Percentiles rank a stretch among this genome's conserved stretches.
These are phyloP conservation scores for Acromyrmex echinatior DNA, from an alignment of 1,140 invertebrate species.

Conservation along the genomic window DNA sequence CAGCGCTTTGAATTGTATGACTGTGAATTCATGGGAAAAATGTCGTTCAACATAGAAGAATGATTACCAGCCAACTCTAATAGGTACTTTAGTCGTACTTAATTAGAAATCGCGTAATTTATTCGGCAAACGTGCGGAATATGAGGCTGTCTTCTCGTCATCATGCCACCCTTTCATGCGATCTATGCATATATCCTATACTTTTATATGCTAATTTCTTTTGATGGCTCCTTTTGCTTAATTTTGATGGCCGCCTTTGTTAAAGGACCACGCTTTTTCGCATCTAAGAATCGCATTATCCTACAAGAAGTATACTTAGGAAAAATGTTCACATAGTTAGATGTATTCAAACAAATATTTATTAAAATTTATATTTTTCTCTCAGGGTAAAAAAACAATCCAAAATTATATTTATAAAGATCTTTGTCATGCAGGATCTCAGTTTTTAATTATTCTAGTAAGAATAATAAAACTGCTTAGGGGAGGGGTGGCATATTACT, in stretches of 20 bases:
- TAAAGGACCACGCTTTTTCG: background rate
- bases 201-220: conserved; percentile 63
- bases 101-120: conserved; percentile 76
- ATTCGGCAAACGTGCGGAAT: conserved; percentile 66
- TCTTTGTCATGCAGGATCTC: background rate
- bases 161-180: background rate
- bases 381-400: background rate
- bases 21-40: conserved; percentile 59
- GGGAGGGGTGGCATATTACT: too few relatives aligned
- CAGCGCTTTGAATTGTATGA: conserved; percentile 48
- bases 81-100: conserved; percentile 70
- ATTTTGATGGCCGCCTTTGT: conserved; percentile 1
- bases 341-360: too few relatives aligned
- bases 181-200: background rate
- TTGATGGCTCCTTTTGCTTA: background rate
- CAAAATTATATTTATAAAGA: background rate
- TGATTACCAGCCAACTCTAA: conserved; percentile 72
- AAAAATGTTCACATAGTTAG: too few relatives aligned
- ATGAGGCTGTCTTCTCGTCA: conserved; percentile 32
- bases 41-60: conserved; percentile 45
- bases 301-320: background rate
- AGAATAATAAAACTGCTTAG: too few relatives aligned
- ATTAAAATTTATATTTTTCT: too few relatives aligned
- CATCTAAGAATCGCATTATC: background rate
- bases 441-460: too few relatives aligned